Evolutionary conservation across 1,140 invertebrate species (phyloP), one percentile per base, ranked within the genome.

Genomic region (Prorops nasuta): DNA sequence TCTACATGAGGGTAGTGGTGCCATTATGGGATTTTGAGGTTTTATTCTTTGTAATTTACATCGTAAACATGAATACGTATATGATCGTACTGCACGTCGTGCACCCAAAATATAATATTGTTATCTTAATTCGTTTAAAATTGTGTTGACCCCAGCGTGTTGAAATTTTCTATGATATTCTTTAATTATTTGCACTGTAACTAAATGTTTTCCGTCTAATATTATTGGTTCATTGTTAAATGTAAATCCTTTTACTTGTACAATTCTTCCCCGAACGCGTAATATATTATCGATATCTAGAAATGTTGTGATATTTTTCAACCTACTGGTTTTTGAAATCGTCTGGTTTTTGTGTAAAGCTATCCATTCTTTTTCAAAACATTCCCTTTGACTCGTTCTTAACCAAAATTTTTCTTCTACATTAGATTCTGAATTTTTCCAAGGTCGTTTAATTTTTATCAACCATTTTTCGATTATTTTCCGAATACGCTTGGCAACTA

Each of bases 121-220:
- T 16, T 49, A 28, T 22, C 47, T 24, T 9, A 49, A n/a, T 16
- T 49, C 40, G 31, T 49, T 49, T 3, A 42, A 4, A 3, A 43
- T 39, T 10, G 40, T 43, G 3, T 49, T 36, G 12, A 17, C 3
- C 10, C 39, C 36, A 1, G 7, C 47, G 20, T 49, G 47, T 2
- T n/a, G 8, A 3, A 3, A 10, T 17, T 14, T 20, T 3, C 16
- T 10, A 40, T 49, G 46, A 14, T 49, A 49, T 9, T 34, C 12
- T 28, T 2, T 4, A 22, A 49, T 34, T 1, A 43, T 4, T 9
- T 36, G 2, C 18, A 10, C 35, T n/a, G 40, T 37, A 6, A 12
- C 17, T 12, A 2, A 2, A 20, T 49, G 28, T 6, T 42, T 15
- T 3, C 18, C 34, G 10, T 31, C 22, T 2, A 38, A 14, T 7